Evolutionary conservation across 2,113 vertebrate genomes (phyloP), one percentile per base, ranked within the genome.

Genomic region (Hirundichthys speculiger): DNA sequence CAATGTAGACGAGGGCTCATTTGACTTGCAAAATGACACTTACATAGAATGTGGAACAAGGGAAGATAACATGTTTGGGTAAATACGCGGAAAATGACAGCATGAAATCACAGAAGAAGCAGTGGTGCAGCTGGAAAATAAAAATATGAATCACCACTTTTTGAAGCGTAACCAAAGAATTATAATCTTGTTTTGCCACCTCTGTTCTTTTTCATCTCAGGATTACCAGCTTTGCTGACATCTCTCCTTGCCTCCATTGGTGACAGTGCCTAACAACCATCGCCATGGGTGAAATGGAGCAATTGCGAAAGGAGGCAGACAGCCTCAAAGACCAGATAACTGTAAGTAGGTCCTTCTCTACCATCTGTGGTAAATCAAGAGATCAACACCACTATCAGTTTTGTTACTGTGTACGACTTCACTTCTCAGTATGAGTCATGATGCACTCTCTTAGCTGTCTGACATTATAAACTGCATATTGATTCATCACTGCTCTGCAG

Each of bases 301-400:
- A 98, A 89, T 83, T 99, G 89, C 92, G 95, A 86, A 96, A 98
- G 86, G 97, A 99, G 83, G 94, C 95, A 2, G 96, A 98, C 69
- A 94, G 87, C 79, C 93, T 99, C 81, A 98, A 99, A 92, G 95
- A 96, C 66, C 95, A 99, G 86, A 99, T 99, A 74, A 93, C 94
- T 69, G 97, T 98, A 88, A 96, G 85, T 85, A 51, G 39, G 5
- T 46, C 13, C 15, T 24, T 53, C 15, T 16, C 30, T 34, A 34
- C 30, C 3, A 42, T 38, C 40, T 59, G 13, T 51, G 4, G 30
- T 19, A 16, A 30, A 34, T 10, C 41, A 47, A 40, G 18, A 64
- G 38, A 52, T 12, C n/a, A 15, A 34, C 30, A 34, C 30, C 6
- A 34, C 3, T 34, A 10, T 7, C 30, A 34, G 30, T 3, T 34